A percentile compares a stretch with the other conserved stretches of the same genome.
phyloP scores from a whole-genome alignment of 2,888 invertebrate genomes.

The Thymelicus sylvestris region DNA sequence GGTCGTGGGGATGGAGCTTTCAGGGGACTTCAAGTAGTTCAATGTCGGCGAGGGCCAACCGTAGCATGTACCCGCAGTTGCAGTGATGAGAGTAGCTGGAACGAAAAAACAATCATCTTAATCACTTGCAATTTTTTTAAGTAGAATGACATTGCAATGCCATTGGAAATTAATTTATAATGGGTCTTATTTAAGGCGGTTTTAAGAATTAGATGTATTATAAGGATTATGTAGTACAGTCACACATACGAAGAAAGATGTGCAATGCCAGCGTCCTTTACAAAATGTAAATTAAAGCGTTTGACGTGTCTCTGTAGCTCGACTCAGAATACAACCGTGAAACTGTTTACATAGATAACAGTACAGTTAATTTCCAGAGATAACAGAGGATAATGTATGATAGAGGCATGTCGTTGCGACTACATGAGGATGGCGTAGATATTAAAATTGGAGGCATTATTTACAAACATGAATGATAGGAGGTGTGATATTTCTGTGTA shows the following conservation, averaged over 20 bases:
- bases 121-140: too few relatives aligned
- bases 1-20: slow-evolving; percentile 79
- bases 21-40: slow-evolving; percentile 72
- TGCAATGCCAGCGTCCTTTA: background rate
- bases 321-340: slow-evolving; percentile 42
- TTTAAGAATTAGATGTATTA: too few relatives aligned
- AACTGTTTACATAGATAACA: slow-evolving; percentile 52
- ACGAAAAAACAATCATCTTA: slow-evolving; percentile 47
- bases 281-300: background rate
- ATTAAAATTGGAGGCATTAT: background rate
- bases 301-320: slow-evolving; percentile 32
- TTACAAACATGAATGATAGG: background rate
- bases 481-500: background rate
- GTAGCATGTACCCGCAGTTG: slow-evolving; percentile 82
- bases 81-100: slow-evolving; percentile 82
- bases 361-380: slow-evolving; percentile 44
- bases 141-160: too few relatives aligned
- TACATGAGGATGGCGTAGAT: background rate
- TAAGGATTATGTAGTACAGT: too few relatives aligned
- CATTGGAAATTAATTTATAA: too few relatives aligned
- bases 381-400: slow-evolving; percentile 38
- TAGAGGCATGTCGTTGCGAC: background rate
- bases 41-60: slow-evolving; percentile 87
- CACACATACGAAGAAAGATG: background rate
- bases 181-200: too few relatives aligned